Evolutionary conservation across 1,140 invertebrate genomes (phyloP).

Genomic region (Tribolium madens): DNA sequence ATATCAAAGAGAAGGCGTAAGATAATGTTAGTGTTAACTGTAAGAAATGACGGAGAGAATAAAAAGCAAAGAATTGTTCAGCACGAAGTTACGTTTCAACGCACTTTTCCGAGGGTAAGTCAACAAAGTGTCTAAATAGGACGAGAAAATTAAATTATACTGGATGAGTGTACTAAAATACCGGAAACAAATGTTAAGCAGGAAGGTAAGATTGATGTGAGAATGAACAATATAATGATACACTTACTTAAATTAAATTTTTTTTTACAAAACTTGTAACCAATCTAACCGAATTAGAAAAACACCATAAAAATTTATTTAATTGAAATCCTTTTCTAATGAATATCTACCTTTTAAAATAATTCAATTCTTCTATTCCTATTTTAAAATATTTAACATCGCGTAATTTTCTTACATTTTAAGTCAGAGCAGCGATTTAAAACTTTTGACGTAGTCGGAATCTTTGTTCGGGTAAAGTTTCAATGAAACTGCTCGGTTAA

Average conservation of each 20-base stretch:
- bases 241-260: too few species aligned
- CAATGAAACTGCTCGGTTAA: neutral
- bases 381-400: neutral
- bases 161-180: neutral
- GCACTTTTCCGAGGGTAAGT: neutral
- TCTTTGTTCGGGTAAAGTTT: conserved; percentile 24
- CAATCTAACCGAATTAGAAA: too few species aligned
- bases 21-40: neutral
- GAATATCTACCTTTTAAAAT: neutral
- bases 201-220: neutral
- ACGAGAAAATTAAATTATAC: neutral
- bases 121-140: neutral
- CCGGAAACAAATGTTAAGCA: neutral
- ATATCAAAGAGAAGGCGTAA: neutral
- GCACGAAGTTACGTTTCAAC: neutral
- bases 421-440: conserved; percentile 9
- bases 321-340: neutral
- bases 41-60: neutral
- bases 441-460: conserved; percentile 1
- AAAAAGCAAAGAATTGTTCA: neutral
- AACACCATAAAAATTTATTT: conserved; percentile 6
- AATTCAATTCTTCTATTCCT: neutral
- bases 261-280: too few species aligned
- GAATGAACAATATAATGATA: neutral
- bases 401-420: conserved; percentile 6